These are phyloP conservation scores for Sternotherus odoratus DNA, from an alignment of 2,797 vertebrate species.

Conservation along the genomic window DNA sequence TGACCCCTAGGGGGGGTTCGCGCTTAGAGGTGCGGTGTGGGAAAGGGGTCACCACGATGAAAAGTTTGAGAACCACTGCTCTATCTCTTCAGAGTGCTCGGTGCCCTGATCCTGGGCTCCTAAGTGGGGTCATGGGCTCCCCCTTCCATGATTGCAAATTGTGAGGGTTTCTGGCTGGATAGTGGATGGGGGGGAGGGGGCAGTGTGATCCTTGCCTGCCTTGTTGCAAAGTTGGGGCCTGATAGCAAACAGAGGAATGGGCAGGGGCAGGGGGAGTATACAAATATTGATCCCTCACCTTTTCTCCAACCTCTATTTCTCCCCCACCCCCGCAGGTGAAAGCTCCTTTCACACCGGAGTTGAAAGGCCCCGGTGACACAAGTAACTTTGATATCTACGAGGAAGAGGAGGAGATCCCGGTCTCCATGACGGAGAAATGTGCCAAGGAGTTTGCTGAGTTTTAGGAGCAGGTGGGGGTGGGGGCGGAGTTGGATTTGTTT, in stretches of 20 bases:
- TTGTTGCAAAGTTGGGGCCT: background rate
- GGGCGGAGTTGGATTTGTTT: constrained; percentile 20
- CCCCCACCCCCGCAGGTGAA: constrained; percentile 68
- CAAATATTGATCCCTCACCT: background rate
- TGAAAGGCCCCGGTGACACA: constrained; percentile 93
- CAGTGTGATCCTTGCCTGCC: background rate
- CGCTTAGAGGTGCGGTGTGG: too few species aligned
- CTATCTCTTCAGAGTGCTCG: background rate
- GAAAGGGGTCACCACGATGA: too few species aligned
- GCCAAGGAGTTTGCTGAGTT: constrained; percentile 94
- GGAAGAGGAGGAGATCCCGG: constrained; percentile 92
- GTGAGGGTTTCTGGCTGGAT: background rate
- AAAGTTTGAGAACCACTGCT: background rate
- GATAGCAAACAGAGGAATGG: background rate
- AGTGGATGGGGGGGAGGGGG: too few species aligned
- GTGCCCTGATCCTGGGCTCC: background rate
- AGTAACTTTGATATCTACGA: constrained; percentile 96
- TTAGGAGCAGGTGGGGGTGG: constrained; percentile 75
- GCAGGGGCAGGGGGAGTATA: too few species aligned
- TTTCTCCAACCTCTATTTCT: too few species aligned
- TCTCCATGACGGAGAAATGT: constrained; percentile 93
- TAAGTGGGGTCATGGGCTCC: background rate
- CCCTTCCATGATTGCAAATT: background rate
- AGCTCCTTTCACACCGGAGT: constrained; percentile 94
- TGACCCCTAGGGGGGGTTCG: too few species aligned